Base-by-base conservation (phyloP, 2,888 invertebrate genomes). In the Stenchaetothrips biformis region DNA sequence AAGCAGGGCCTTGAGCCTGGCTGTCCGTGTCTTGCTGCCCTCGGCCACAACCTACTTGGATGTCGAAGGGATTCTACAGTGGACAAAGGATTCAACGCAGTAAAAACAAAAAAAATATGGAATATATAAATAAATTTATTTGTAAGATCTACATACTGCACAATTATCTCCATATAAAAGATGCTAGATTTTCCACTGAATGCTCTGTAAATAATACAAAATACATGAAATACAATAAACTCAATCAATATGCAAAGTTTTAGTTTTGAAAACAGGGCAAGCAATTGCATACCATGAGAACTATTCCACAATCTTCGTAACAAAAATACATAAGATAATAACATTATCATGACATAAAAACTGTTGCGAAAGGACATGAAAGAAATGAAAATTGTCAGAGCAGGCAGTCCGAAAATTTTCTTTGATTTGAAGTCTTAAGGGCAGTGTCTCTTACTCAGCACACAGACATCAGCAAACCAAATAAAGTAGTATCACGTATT, bases 91-190 rank as follows among this genome's bases (percentile, higher is more conserved):
- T n/a, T n/a, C n/a, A n/a, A n/a, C n/a, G n/a, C n/a, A n/a, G n/a
- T n/a, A n/a, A n/a, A n/a, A n/a, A n/a, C n/a, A n/a, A n/a, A n/a
- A 53, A 53, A 18, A 21, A 25, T 21, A 25, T 74, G 21, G 25
- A 74, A 25, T 74, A 74, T 74, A 74, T 74, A 74, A 74, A 74
- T 74, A 74, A 74, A 74, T 74, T 74, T 74, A 74, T 74, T 74
- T 74, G 21, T 74, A 74, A 74, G 67, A 25, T 74, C 67, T 74
- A 74, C 67, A 74, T 74, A 74, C 67, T 74, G 67, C 67, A 74
- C 67, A 74, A 59, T 59, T 59, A 74, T 25, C 25, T 74, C 67
- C 67, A 74, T 74, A 74, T 74, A 74, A 74, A 74, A 74, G 21
- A 74, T 74, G 67, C 67, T 74, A 74, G 25, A 25, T 74, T 74